Evolutionary conservation across 1,140 invertebrate species (phyloP).

Genomic region (Andrena cerasifolii): DNA sequence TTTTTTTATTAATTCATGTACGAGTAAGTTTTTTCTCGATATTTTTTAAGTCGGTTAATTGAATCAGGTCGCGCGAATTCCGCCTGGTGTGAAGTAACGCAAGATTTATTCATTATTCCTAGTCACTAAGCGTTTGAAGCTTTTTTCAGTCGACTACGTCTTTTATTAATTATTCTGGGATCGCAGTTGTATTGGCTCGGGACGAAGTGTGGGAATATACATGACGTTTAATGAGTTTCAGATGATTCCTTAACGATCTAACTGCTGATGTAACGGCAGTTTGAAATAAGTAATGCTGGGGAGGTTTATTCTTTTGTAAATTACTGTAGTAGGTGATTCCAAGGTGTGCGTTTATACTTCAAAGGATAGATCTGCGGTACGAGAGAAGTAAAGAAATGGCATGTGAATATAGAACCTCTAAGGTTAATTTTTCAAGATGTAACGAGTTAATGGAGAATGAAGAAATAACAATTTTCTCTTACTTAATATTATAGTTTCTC

Average conservation of each 20-base stretch:
- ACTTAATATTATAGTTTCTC: no score
- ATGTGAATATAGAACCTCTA: no score
- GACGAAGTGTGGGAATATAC: not conserved
- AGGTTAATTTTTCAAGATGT: no score
- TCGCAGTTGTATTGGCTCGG: not conserved
- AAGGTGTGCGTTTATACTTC: no score
- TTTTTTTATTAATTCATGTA: not conserved
- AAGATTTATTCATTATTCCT: constrained; percentile 37
- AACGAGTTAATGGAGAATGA: no score
- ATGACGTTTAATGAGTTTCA: not conserved
- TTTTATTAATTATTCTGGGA: constrained; percentile 44
- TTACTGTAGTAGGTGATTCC: no score
- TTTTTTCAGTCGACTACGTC: constrained; percentile 5
- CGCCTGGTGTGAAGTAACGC: not conserved
- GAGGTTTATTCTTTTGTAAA: no score
- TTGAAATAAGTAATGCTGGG: no score
- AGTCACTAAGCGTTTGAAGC: constrained; percentile 1
- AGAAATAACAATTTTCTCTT: no score
- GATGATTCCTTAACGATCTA: not conserved
- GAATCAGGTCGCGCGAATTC: not conserved
- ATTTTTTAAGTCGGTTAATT: not conserved
- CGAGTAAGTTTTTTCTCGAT: not conserved
- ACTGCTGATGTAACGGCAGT: no score
- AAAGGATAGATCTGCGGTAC: no score
- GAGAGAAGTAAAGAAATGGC: no score